phyloP scores from a whole-genome alignment of 1,140 invertebrate species.

The Trachymyrmex cornetzi region DNA sequence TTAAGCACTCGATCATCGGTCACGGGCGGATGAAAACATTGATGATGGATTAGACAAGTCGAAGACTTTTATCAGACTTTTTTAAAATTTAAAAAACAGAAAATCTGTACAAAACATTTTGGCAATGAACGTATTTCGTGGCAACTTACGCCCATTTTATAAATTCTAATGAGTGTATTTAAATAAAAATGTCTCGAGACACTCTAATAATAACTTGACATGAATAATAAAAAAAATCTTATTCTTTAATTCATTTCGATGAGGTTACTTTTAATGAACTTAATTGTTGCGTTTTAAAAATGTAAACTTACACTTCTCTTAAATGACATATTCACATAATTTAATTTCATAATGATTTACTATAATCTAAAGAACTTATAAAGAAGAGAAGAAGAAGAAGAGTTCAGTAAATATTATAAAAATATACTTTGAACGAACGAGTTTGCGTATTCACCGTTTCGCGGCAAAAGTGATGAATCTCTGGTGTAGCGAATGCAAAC shows the following conservation, averaged over 20 bases:
- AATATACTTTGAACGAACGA: background rate
- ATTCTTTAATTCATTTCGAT: background rate
- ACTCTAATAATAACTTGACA: background rate
- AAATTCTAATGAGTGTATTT: slow-evolving; percentile 38
- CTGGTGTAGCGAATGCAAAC: slow-evolving; percentile 6
- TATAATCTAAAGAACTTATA: background rate
- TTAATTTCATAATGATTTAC: background rate
- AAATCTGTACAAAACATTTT: slow-evolving; percentile 3
- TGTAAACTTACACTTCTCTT: background rate
- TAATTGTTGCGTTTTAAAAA: background rate
- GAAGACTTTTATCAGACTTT: slow-evolving; percentile 9
- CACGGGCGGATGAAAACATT: slow-evolving; percentile 50
- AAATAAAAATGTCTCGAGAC: slow-evolving; percentile 5
- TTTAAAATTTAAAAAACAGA: slow-evolving; percentile 6
- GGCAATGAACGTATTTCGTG: background rate
- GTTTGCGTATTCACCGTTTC: background rate
- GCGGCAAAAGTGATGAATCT: slow-evolving; percentile 15
- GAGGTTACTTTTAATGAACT: background rate
- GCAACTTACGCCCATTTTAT: background rate
- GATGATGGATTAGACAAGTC: slow-evolving; percentile 54
- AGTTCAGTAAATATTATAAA: background rate
- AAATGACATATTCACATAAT: background rate
- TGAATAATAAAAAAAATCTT: background rate
- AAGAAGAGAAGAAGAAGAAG: background rate
- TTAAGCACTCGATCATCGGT: slow-evolving; percentile 60